Conservation (phyloP, 2,113 vertebrate species). For the Acrocephalus kingi region DNA sequence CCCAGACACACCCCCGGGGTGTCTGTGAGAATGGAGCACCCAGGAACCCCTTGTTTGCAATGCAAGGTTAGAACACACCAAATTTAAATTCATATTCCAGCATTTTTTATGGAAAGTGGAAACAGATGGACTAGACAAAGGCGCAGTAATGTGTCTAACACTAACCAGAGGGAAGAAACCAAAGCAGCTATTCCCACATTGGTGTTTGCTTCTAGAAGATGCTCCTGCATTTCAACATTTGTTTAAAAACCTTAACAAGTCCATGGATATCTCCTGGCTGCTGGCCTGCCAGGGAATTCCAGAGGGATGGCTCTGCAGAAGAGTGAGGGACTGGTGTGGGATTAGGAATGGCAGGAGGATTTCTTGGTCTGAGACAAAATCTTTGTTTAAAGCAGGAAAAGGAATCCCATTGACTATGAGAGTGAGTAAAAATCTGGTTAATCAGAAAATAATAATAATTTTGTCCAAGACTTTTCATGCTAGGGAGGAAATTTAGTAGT, state of each 20-base stretch:
- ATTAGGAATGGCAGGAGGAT: neutral
- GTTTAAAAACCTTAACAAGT: neutral
- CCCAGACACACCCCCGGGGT: neutral
- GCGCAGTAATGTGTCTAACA: neutral
- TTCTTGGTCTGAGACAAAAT: neutral
- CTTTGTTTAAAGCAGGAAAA: neutral
- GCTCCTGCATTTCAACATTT: neutral
- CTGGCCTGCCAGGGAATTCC: neutral
- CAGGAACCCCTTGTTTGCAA: neutral
- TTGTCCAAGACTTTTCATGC: neutral
- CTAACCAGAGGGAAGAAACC: neutral
- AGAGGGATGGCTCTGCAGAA: neutral
- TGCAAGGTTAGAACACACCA: neutral
- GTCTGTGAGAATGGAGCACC: neutral
- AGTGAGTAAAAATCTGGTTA: neutral
- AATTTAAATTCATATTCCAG: neutral
- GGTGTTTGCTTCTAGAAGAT: neutral
- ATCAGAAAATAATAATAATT: neutral
- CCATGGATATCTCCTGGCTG: neutral
- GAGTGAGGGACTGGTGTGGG: neutral
- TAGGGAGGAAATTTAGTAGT: neutral
- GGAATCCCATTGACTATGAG: neutral
- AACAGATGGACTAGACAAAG: conserved; percentile 10
- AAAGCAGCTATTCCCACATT: neutral
- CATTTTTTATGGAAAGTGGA: neutral